Conservation (phyloP, 37 sponge, comb jelly and placozoan species). For the Cliona cf. orientalis region DNA sequence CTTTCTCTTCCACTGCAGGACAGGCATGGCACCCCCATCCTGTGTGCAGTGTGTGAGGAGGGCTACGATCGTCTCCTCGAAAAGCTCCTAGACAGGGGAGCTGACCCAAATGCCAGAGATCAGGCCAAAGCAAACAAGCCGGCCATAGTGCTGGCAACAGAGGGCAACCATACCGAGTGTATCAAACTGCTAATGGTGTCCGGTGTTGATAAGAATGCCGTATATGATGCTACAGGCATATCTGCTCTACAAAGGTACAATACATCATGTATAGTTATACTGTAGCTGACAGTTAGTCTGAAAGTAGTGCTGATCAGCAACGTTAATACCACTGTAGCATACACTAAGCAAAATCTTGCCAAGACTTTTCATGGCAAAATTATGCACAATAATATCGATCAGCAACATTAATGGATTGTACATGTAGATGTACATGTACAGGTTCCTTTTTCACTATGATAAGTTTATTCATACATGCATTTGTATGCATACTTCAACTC, state of each 20-base stretch:
- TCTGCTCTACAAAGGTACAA: slow-evolving; percentile 76
- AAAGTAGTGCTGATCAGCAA: background rate
- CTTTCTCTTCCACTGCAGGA: slow-evolving; percentile 12
- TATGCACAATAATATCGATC: too few species aligned
- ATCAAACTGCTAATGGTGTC: slow-evolving; percentile 59
- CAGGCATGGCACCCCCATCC: slow-evolving; percentile 62
- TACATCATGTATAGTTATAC: too few species aligned
- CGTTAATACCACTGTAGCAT: background rate
- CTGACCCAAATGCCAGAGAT: slow-evolving; percentile 84
- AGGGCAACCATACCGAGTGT: slow-evolving; percentile 73
- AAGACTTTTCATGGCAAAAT: too few species aligned
- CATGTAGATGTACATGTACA: background rate
- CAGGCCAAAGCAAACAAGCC: slow-evolving; percentile 57
- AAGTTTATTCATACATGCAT: background rate
- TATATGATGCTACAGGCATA: slow-evolving; percentile 33
- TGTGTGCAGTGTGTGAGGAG: slow-evolving; percentile 72
- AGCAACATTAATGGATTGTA: too few species aligned
- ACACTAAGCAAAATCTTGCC: background rate
- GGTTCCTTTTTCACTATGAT: background rate
- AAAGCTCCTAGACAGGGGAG: slow-evolving; percentile 78
- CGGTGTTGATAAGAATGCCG: slow-evolving; percentile 60
- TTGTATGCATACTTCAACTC: background rate
- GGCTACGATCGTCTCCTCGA: slow-evolving; percentile 64
- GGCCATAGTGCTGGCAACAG: slow-evolving; percentile 75
- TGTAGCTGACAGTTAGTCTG: background rate